Conservation (phyloP, 2,888 invertebrate species). For the Salticus scenicus region DNA sequence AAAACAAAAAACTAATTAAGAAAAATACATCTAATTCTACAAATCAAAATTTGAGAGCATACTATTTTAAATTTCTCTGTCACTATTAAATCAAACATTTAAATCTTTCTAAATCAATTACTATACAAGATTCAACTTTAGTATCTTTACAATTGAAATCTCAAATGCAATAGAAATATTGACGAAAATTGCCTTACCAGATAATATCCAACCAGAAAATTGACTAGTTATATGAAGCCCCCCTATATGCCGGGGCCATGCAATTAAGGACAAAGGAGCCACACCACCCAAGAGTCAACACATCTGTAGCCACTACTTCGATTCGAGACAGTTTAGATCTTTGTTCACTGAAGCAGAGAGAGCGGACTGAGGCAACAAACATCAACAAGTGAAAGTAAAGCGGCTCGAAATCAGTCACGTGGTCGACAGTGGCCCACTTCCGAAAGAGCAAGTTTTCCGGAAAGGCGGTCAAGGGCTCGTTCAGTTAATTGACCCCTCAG, state of each 20-base stretch:
- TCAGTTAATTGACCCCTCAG: constrained; percentile 57
- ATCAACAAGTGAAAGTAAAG: constrained; percentile 60
- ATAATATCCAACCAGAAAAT: background rate
- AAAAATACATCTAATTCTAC: no score
- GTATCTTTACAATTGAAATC: no score
- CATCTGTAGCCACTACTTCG: constrained; percentile 8
- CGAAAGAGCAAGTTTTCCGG: constrained; percentile 32
- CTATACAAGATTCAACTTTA: no score
- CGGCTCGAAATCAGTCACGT: constrained; percentile 40
- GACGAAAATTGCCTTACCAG: no score
- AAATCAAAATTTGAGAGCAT: no score
- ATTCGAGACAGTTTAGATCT: constrained; percentile 19
- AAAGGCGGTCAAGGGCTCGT: constrained; percentile 61
- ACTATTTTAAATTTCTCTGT: no score
- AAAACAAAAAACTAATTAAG: no score
- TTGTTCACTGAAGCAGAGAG: constrained; percentile 60
- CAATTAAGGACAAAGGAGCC: background rate
- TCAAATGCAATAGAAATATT: no score
- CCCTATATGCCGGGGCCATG: constrained; percentile 3
- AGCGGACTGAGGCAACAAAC: constrained; percentile 52
- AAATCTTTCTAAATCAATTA: no score
- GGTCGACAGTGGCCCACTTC: constrained; percentile 68
- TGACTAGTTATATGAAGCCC: background rate
- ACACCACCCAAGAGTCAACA: background rate
- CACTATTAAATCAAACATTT: no score